Conservation (phyloP, 2,797 vertebrate genomes). For the Esox lucius region DNA sequence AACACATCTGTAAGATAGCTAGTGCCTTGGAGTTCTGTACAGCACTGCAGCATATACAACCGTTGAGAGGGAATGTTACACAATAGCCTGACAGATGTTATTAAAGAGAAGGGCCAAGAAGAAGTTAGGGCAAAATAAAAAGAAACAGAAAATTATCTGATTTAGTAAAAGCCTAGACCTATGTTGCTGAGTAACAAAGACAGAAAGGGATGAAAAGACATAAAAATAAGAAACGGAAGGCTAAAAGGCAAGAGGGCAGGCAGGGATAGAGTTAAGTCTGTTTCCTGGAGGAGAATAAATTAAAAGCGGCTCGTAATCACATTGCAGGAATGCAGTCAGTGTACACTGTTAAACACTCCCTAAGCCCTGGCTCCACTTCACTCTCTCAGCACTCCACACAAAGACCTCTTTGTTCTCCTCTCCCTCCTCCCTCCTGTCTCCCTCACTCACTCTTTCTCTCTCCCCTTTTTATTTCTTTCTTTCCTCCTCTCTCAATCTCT, state of each 20-base stretch:
- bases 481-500: constrained; percentile 12
- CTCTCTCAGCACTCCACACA: constrained; percentile 48
- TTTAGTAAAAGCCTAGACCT: not conserved
- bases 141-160: not conserved
- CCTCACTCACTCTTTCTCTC: constrained; percentile 24
- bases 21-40: not conserved
- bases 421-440: constrained; percentile 27
- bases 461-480: constrained; percentile 16
- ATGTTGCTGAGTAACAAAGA: not conserved
- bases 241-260: constrained; percentile 4
- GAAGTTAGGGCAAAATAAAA: not conserved
- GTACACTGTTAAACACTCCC: constrained; percentile 60
- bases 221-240: not conserved
- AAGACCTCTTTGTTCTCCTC: constrained; percentile 56
- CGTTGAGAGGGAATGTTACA: not conserved
- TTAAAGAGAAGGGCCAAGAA: not conserved
- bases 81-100: not conserved
- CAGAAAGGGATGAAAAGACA: not conserved
- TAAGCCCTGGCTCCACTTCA: constrained; percentile 44
- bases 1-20: not conserved
- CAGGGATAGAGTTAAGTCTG: constrained; percentile 52
- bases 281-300: constrained; percentile 55
- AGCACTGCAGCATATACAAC: not conserved
- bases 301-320: constrained; percentile 57
- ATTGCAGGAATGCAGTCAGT: constrained; percentile 60